Evolutionary conservation across 2,888 invertebrate genomes (phyloP).

Genomic region (Chrysodeixis includens): DNA sequence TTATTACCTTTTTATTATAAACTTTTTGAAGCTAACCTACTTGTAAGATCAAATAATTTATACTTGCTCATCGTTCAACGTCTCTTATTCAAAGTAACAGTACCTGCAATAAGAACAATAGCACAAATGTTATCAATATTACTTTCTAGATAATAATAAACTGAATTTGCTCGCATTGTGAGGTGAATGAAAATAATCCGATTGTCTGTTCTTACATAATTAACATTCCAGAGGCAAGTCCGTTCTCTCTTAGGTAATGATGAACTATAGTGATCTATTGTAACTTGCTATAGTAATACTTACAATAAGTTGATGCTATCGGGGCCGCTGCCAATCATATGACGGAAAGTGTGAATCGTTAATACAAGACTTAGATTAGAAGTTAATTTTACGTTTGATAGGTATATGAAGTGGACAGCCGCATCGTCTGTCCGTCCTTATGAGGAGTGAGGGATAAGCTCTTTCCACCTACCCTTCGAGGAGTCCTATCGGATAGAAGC

Average conservation of each 20-base stretch:
- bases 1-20: too few relatives aligned
- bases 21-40: too few relatives aligned
- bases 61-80: too few relatives aligned
- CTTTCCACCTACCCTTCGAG: too few relatives aligned
- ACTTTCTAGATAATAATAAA: constrained; percentile 28
- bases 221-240: constrained; percentile 50
- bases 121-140: not conserved
- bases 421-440: too few relatives aligned
- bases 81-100: not conserved
- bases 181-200: constrained; percentile 40
- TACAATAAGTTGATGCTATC: not conserved
- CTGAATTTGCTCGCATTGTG: constrained; percentile 12
- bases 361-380: not conserved
- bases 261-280: not conserved
- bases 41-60: too few relatives aligned
- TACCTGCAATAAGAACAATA: not conserved
- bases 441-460: too few relatives aligned
- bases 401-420: too few relatives aligned
- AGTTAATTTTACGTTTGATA: not conserved
- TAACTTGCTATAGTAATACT: not conserved
- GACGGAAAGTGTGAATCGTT: constrained; percentile 1
- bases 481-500: too few relatives aligned
- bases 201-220: constrained; percentile 55
- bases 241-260: constrained; percentile 62
- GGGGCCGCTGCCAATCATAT: not conserved